Base-by-base conservation (phyloP, 2,113 vertebrate genomes). In the Meleagris gallopavo region DNA sequence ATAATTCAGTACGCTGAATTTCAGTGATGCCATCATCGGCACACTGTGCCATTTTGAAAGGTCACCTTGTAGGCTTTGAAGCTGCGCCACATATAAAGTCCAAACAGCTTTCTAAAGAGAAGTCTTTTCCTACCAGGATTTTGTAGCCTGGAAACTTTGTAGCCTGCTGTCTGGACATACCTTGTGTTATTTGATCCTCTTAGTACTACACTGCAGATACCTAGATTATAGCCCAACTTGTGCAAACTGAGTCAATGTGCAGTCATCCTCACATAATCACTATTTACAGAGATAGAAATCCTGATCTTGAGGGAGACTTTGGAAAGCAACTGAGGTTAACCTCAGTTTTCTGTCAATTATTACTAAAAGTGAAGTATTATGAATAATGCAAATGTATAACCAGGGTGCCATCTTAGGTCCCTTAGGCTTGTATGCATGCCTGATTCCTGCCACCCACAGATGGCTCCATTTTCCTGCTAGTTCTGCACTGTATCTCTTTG, bases 361-460 rank as follows among this genome's bases (percentile, higher is more conserved):
- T 65, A 14, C 9, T 83, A 50, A 62, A 83, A 61, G 17, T 36
- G 46, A 66, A 65, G 12, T n/a, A 55, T 71, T 11, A 11, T 65
- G 7, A 64, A 18, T 16, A 67, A 79, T 84, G 92, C 57, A 52
- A 58, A 30, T 30, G 17, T 13, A n/a, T 72, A 40, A 89, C 75
- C 4, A 17, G 2, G 3, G n/a, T 71, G 21, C 41, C 6, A 40
- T 81, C 75, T 66, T 64, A 71, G 34, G 50, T 65, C 48, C 7
- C 13, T 2, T 15, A 27, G 29, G 9, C 29, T 55, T 50, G 46
- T 2, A 46, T 3, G 7, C 1, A 0, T 45, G 38, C 8, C 5
- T 54, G n/a, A 85, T 48, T 36, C 18, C 13, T 76, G 21, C 4
- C 24, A 48, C 30, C 6, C 15, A 30, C 20, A 73, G 20, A 46